Evolutionary conservation across 2,797 vertebrate genomes (phyloP).

Genomic region (Tangara arthus): DNA sequence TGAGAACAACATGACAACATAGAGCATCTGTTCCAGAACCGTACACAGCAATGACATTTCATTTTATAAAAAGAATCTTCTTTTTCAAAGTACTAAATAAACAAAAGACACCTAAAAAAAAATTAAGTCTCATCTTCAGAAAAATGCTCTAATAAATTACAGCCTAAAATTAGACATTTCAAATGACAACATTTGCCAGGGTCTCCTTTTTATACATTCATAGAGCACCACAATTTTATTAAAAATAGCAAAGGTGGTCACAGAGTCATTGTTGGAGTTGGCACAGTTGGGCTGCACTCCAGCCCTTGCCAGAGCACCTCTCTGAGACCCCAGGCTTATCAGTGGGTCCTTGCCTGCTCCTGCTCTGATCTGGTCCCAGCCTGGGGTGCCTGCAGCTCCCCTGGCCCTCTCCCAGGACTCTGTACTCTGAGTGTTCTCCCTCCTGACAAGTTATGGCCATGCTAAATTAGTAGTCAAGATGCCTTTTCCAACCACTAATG

Average conservation of each 20-base stretch:
- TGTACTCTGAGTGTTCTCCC: rapidly evolving
- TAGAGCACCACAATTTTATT: neutral
- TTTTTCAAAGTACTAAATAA: neutral
- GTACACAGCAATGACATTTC: neutral
- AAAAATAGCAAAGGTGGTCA: neutral
- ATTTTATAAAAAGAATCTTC: neutral
- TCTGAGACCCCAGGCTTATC: neutral
- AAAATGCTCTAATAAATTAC: neutral
- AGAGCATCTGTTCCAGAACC: neutral
- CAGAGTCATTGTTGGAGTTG: neutral
- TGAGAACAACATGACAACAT: neutral
- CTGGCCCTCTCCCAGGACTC: neutral
- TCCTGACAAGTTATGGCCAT: neutral
- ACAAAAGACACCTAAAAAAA: neutral
- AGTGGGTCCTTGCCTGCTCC: neutral
- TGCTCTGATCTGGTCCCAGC: neutral
- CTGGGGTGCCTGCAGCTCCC: rapidly evolving
- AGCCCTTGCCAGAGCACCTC: neutral
- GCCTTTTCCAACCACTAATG: neutral
- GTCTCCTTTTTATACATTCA: neutral
- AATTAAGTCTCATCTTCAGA: neutral
- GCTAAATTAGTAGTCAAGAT: neutral
- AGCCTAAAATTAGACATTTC: neutral
- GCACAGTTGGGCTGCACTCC: neutral
- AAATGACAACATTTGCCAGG: neutral